Percentiles rank a stretch among this genome's conserved stretches.
Conservation (phyloP, 2,888 invertebrate genomes). For the Neoitamus cyanurus region DNA sequence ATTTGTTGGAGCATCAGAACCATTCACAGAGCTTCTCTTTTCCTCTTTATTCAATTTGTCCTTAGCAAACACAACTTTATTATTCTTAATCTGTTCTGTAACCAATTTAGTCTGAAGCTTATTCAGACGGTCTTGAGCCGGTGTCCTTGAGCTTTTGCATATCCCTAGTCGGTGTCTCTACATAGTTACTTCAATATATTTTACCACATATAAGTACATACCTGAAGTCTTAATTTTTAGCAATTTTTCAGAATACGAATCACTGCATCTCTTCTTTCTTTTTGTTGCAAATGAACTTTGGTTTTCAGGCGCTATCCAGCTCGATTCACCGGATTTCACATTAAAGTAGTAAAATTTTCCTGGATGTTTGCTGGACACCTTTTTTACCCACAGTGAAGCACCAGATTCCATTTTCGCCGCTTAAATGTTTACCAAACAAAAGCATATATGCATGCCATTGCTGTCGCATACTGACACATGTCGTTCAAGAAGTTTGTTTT, state of each 20-base stretch:
- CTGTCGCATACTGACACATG: background rate
- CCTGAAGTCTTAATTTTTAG: background rate
- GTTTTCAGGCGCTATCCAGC: background rate
- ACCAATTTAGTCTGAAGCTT: slow-evolving; percentile 53
- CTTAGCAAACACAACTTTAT: too few species aligned
- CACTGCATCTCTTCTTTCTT: background rate
- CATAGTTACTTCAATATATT: background rate
- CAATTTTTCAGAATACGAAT: background rate
- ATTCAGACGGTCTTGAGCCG: slow-evolving; percentile 60
- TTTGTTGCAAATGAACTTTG: background rate
- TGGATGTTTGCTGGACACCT: background rate
- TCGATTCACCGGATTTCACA: background rate
- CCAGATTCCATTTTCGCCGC: background rate
- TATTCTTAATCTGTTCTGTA: background rate
- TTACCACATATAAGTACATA: background rate
- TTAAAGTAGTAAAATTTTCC: slow-evolving; percentile 22
- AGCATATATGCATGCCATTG: background rate
- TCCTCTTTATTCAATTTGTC: background rate
- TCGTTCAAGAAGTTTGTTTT: background rate
- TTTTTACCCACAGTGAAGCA: background rate
- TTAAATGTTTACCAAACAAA: background rate
- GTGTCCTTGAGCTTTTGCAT: background rate
- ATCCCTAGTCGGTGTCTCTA: background rate
- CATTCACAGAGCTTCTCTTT: background rate
- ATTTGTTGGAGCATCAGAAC: background rate